phyloP scores from a whole-genome alignment of 2,888 invertebrate species.

The Rhopalosiphum nymphaeae region DNA sequence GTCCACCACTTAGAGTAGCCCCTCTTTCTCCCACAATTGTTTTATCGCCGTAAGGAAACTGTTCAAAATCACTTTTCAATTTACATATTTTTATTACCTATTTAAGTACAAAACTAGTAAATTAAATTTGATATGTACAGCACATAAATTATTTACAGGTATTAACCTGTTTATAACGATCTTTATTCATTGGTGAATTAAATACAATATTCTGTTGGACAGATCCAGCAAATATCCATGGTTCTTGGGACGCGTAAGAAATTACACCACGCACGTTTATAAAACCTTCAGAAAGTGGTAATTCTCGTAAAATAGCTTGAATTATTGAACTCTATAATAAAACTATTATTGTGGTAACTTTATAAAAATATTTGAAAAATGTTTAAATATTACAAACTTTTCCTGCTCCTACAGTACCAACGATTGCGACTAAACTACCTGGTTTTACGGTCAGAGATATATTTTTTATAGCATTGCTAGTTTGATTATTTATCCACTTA shows the following conservation, averaged over 20 bases:
- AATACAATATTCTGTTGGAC: conserved; percentile 94
- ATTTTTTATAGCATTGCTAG: conserved; percentile 73
- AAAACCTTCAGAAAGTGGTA: conserved; percentile 78
- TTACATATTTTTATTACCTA: conserved; percentile 80
- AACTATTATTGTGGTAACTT: conserved; percentile 68
- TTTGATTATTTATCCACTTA: conserved; percentile 73
- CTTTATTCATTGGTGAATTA: conserved; percentile 81
- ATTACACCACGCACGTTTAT: conserved; percentile 78
- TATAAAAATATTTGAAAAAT: conserved; percentile 15
- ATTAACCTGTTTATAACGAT: conserved; percentile 76
- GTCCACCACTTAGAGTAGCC: conserved; percentile 86
- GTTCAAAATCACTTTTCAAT: conserved; percentile 79
- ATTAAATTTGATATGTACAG: background rate
- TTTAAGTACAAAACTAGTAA: background rate
- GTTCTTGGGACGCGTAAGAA: conserved; percentile 87
- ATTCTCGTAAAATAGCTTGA: conserved; percentile 82
- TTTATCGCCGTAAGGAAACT: conserved; percentile 84
- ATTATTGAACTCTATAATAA: conserved; percentile 73
- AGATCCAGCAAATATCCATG: conserved; percentile 87
- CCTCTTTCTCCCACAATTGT: conserved; percentile 91
- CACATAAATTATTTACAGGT: background rate
- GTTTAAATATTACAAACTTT: conserved; percentile 72
- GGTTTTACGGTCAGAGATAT: conserved; percentile 73
- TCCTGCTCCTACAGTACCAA: conserved; percentile 83
- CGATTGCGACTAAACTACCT: conserved; percentile 78